Conservation (phyloP, 2,797 vertebrate genomes). For the Chelmon rostratus region DNA sequence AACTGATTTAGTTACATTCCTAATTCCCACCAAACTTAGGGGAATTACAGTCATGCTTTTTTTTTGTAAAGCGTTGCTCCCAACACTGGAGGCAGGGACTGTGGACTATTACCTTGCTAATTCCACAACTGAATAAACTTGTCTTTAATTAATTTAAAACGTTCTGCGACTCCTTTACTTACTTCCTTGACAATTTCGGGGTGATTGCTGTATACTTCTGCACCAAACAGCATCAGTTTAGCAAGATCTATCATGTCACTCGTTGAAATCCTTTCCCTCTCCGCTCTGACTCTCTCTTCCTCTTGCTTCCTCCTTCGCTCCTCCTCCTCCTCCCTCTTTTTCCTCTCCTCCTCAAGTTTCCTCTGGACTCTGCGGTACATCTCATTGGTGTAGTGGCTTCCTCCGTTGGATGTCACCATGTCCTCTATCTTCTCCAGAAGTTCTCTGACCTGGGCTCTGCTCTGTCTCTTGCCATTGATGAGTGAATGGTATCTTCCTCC, state of each 20-base stretch:
- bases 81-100: too few species aligned
- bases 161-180: not conserved
- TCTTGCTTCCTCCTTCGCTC: not conserved
- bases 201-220: not conserved
- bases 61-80: too few species aligned
- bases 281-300: not conserved
- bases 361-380: slow-evolving; percentile 52
- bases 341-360: slow-evolving; percentile 21
- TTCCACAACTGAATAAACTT: too few species aligned
- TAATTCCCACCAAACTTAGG: too few species aligned
- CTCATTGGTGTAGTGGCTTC: slow-evolving; percentile 55
- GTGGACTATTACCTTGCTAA: too few species aligned
- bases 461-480: slow-evolving; percentile 27
- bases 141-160: not conserved
- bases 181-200: not conserved
- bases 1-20: too few species aligned
- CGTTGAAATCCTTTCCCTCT: not conserved
- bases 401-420: slow-evolving; percentile 51
- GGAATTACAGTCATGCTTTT: too few species aligned
- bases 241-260: not conserved
- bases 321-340: not conserved
- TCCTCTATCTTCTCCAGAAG: slow-evolving; percentile 58
- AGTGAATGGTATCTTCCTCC: slow-evolving; percentile 63
- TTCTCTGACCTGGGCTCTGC: slow-evolving; percentile 42
- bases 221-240: not conserved